Base-by-base conservation (phyloP, 2,797 vertebrate species). In the Aphelocoma californica region DNA sequence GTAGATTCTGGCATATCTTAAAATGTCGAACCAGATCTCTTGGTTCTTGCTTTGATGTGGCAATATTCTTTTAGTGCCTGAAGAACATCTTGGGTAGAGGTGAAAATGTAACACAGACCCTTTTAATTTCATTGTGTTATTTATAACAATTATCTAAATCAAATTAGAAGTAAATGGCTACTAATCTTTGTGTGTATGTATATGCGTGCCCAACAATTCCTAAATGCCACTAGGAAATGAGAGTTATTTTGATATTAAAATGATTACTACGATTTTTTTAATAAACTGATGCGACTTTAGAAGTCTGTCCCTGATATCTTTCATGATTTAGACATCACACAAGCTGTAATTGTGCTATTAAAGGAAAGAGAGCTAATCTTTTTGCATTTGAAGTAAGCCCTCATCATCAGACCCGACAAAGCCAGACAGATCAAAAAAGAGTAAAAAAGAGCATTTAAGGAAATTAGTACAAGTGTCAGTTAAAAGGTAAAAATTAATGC, bases 391-490 rank as follows among this genome's bases (percentile, higher is more conserved):
- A 97, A 98, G 98, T 96, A 97, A 97, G 97, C 97, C 98, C 98
- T 98, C 97, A 97, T 98, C 97, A 95, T 94, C 97, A 98, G 97
- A 98, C 98, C 95, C 95, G 96, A 98, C 98, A 97, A 98, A 97
- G 97, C 96, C 93, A 98, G 97, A 98, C 98, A 98, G 98, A 98
- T 98, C 97, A 98, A 98, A 98, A 98, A 98, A 96, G 97, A 97
- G 93, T 93, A 96, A 95, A 96, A 97, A 97, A 97, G 97, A 97
- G 97, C 98, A 97, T 98, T 98, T 98, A 98, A 98, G 97, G 97
- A 98, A 98, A 98, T 98, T 98, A 98, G 97, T 97, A 97, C 98
- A 98, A 98, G 98, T 98, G 98, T 98, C 97, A 98, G 97, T 97
- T 98, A 98, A 98, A 98, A 98, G 97, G 97, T 98, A 98, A 98